These are phyloP conservation scores for Sialia sialis DNA, from an alignment of 2,113 vertebrate species.

Conservation along the genomic window DNA sequence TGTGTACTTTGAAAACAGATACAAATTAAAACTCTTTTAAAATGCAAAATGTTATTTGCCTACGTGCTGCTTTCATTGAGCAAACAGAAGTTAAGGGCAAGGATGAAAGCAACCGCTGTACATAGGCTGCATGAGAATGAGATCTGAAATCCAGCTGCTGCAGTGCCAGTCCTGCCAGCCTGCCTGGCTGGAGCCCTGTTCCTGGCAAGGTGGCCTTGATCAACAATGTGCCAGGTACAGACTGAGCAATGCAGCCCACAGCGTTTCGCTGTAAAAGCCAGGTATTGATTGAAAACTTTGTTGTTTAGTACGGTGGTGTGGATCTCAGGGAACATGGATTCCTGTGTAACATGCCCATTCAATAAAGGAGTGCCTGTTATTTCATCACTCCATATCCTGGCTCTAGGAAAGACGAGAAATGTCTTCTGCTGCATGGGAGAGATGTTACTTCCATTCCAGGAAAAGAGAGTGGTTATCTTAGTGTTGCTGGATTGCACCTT, in stretches of 20 bases:
- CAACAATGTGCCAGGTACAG: not conserved
- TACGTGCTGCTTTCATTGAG: slow-evolving; percentile 24
- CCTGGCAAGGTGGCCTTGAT: not conserved
- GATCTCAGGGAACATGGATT: not conserved
- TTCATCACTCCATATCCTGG: not conserved
- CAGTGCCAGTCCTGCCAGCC: not conserved
- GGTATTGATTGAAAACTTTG: not conserved
- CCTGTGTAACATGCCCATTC: not conserved
- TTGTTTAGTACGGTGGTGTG: not conserved
- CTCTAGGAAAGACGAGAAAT: not conserved
- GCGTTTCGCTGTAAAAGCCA: not conserved
- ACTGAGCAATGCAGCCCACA: not conserved
- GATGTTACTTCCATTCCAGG: not conserved
- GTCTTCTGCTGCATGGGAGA: not conserved
- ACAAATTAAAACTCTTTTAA: slow-evolving; percentile 59
- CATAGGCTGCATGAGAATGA: slow-evolving; percentile 20
- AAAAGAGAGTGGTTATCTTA: not conserved
- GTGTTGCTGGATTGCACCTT: slow-evolving; percentile 4
- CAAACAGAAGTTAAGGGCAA: slow-evolving; percentile 23
- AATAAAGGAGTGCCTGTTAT: not conserved
- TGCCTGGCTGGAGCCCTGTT: not conserved
- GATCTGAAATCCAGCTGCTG: not conserved
- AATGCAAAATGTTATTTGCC: slow-evolving; percentile 59
- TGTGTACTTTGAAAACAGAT: slow-evolving; percentile 47
- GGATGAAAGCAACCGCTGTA: not conserved